Conservation (phyloP, 2,113 vertebrate species). For the Mustela lutreola region DNA sequence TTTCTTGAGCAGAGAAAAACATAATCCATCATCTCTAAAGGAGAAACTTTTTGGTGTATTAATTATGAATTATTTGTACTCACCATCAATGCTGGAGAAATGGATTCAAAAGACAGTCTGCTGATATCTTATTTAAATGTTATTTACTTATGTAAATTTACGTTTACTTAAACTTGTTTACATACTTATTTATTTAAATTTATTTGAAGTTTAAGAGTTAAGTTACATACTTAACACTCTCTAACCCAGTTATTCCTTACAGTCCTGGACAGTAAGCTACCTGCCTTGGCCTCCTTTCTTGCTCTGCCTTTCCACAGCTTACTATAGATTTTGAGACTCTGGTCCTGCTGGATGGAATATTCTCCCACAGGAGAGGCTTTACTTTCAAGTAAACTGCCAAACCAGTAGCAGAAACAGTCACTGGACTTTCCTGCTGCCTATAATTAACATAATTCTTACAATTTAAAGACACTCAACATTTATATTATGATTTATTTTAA, state of each 20-base stretch:
- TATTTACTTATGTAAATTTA: not conserved
- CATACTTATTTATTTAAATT: not conserved
- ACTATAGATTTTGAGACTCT: not conserved
- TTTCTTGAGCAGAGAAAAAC: not conserved
- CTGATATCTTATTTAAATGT: not conserved
- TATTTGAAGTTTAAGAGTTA: constrained; percentile 9
- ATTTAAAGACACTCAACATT: not conserved
- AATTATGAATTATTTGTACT: constrained; percentile 32
- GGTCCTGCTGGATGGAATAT: not conserved
- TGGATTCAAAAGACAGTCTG: not conserved
- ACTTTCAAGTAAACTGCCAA: not conserved
- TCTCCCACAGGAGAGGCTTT: not conserved
- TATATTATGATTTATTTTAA: constrained; percentile 12
- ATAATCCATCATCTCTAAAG: not conserved
- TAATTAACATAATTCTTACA: not conserved
- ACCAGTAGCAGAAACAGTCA: not conserved
- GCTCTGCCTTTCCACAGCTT: not conserved
- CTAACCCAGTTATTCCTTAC: not conserved
- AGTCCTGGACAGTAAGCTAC: not conserved
- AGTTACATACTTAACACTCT: not conserved
- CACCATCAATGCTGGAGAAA: not conserved
- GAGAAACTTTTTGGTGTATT: not conserved
- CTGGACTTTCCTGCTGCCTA: not conserved
- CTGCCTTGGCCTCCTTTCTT: not conserved
- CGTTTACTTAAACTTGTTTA: not conserved